Evolutionary conservation across 64 coral and sea anemone species (phyloP), one percentile per base, ranked within the genome.

Genomic region (Pachyseris speciosa): DNA sequence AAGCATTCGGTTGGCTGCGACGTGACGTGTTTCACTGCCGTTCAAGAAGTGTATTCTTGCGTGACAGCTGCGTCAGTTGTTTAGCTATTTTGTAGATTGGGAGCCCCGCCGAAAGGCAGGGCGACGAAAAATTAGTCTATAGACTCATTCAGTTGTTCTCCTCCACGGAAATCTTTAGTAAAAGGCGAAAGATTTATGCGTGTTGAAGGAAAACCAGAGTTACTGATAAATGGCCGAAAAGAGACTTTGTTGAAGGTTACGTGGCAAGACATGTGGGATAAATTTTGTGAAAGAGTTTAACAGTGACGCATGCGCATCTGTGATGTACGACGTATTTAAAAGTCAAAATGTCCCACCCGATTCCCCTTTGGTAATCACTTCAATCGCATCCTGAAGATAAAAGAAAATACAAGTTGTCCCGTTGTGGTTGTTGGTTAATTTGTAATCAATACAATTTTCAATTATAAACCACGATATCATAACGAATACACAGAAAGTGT

Each of bases 161-260:
- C 89, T 91, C 75, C 78, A 93, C 91, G 84, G 91, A 87, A 93
- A 93, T 93, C 84, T 93, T 87, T 87, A 87, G 91, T 93, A 93
- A 93, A 93, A 93, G 91, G 91, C 91, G 74, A 93, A 93, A 93
- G 91, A 93, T 93, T 93, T 93, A 87, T 93, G 59, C 70, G 78
- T 40, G 37, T 47, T 91, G 89, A 74, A 91, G 89, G 78, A 78
- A 84, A 91, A 91, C 77, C 78, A 91, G 89, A 91, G 89, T 78
- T 42, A 22, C 3, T 0, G 0, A 0, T 0, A 5, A 0, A 1
- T 0, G 0, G 5, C 16, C 1, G 15, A 19, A 5, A 0, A 11
- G 83, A 39, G 1, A 0, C 0, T 36, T 38, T 60, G 34, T 80
- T 39, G 20, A 39, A 60, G 27, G 13, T 25, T 1, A 41, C 8